Evolutionary conservation across 2,888 invertebrate species (phyloP), one percentile per base, ranked within the genome.

Genomic region (Seira ritae): DNA sequence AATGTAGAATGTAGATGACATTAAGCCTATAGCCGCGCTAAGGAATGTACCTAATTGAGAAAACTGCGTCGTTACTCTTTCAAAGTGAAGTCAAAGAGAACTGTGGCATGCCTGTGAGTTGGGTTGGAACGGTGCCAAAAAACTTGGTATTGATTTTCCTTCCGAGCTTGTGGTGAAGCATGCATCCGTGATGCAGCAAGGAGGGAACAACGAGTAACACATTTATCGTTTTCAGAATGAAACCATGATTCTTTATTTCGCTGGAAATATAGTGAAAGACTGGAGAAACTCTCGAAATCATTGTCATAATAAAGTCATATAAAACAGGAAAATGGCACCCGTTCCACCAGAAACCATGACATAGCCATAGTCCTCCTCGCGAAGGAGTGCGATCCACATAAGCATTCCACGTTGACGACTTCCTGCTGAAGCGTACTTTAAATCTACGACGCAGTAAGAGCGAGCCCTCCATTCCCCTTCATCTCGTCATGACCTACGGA

Each of bases 371-470:
- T 42, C 12, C 42, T n/a, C n/a, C n/a, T n/a, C n/a, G n/a, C n/a
- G n/a, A n/a, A n/a, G n/a, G n/a, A n/a, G n/a, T n/a, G n/a, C n/a
- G n/a, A n/a, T n/a, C n/a, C n/a, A n/a, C n/a, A n/a, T n/a, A n/a
- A n/a, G n/a, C n/a, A n/a, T n/a, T n/a, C n/a, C n/a, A n/a, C n/a
- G n/a, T n/a, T n/a, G n/a, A n/a, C n/a, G n/a, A n/a, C n/a, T n/a
- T n/a, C n/a, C 42, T 42, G 42, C 42, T 42, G 6, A 4, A 12
- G 42, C 42, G 12, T n/a, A n/a, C n/a, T n/a, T n/a, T n/a, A n/a
- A n/a, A n/a, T n/a, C 70, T 78, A 78, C 70, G 78, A 78, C 78
- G 78, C 78, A 78, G 50, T 65, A 78, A 78, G 78, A 22, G 65
- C 60, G n/a, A n/a, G 6, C 42, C 10, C 55, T 17, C 17, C 69